Evolutionary conservation across 2,888 invertebrate genomes (phyloP), one percentile per base, ranked within the genome.

Genomic region (Himalopsyche kuldschensis): DNA sequence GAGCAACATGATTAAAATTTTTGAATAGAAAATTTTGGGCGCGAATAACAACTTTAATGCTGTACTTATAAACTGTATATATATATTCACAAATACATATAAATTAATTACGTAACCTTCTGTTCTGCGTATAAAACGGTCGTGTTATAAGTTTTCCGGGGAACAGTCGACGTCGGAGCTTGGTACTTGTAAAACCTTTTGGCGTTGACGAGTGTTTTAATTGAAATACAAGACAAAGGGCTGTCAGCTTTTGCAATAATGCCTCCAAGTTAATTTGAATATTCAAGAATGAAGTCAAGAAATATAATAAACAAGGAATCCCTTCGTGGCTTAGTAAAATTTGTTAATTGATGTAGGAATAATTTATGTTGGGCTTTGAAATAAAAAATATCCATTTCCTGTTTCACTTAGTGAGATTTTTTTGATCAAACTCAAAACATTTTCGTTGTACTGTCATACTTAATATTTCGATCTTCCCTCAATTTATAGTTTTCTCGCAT

Each of bases 221-320:
- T 82, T 82, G 78, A 78, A 82, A 77, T 77, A 32, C 77, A 17
- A 35, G 31, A 55, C 69, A 81, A 81, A 81, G 63, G n/a, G 41
- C 55, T 27, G 35, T 46, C 27, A 63, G 35, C 78, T 46, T 63
- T 75, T 11, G 63, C 75, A 75, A 15, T 24, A 41, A 48, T 47
- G 32, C 32, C 76, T 81, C 76, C 20, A 20, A 76, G 55, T 30
- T 47, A 75, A 81, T 81, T 81, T 76, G 35, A 75, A 76, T 81
- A 24, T 81, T 76, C 47, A 81, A 81, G 76, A 31, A 76, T 20
- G 20, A 20, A 55, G 55, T 55, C 6, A 55, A 55, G 24, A 79
- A 79, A 31, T 47, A 31, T 47, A 24, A 46, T 27, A 80, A 82
- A 35, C n/a, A 31, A 15, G 15, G 46, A n/a, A 63, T 77, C 27